Evolutionary conservation across 37 sponge, comb jelly and placozoan genomes (phyloP).

Genomic region (Ephydatia muelleri): DNA sequence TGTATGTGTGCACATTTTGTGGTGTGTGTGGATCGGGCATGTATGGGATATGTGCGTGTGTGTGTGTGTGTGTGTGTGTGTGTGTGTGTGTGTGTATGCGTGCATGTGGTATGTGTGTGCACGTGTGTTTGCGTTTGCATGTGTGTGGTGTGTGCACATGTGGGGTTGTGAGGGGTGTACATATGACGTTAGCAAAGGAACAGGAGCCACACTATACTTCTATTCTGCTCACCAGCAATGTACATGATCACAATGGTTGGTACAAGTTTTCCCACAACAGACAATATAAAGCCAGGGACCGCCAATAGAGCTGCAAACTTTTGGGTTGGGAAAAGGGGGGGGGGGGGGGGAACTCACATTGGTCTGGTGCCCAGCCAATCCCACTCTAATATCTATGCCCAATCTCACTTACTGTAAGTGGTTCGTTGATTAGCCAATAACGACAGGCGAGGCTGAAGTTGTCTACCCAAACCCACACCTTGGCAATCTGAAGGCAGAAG

Average conservation of each 20-base stretch:
- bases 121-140: slow-evolving; percentile 18
- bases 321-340: no score
- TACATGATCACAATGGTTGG: slow-evolving; percentile 56
- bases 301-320: not conserved
- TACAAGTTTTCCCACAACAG: slow-evolving; percentile 38
- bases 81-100: not conserved
- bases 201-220: slow-evolving; percentile 1
- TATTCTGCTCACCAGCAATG: slow-evolving; percentile 28
- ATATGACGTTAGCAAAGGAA: no score
- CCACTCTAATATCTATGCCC: no score
- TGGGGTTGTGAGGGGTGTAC: not conserved
- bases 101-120: not conserved
- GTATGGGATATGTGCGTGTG: no score
- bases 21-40: no score
- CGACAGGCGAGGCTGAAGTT: slow-evolving; percentile 42
- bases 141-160: slow-evolving; percentile 3
- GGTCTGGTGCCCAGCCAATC: no score
- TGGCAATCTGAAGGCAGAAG: slow-evolving; percentile 53
- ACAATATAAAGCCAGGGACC: slow-evolving; percentile 32
- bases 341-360: no score
- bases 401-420: slow-evolving; percentile 43
- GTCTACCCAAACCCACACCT: slow-evolving; percentile 53
- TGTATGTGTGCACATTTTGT: not conserved
- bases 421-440: slow-evolving; percentile 46
- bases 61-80: not conserved